Conservation (phyloP, 92 coral and sea anemone species). For the Paramuricea clavata region DNA sequence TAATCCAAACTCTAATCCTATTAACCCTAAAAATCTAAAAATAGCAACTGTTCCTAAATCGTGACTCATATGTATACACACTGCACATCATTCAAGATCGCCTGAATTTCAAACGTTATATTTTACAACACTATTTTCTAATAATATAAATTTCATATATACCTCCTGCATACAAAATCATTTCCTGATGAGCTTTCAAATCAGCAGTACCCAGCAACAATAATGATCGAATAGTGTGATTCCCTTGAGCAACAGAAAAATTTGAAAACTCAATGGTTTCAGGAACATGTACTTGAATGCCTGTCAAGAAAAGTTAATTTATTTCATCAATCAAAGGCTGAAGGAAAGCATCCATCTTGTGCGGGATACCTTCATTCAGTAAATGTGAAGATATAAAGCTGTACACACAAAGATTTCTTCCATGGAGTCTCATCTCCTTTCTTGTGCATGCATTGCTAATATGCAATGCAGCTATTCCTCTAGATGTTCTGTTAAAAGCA, state of each 20-base stretch:
- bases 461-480: constrained; percentile 12
- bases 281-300: background rate
- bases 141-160: background rate
- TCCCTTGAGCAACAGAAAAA: background rate
- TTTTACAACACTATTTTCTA: too few relatives aligned
- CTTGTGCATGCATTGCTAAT: constrained; percentile 4
- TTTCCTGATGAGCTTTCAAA: constrained; percentile 21
- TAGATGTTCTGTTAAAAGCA: background rate
- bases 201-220: constrained; percentile 20
- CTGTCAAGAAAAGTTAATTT: background rate
- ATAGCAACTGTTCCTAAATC: too few relatives aligned
- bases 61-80: too few relatives aligned
- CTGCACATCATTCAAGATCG: too few relatives aligned
- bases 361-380: constrained; percentile 15
- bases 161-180: constrained; percentile 14
- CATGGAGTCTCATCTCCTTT: background rate
- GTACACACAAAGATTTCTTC: background rate
- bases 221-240: background rate
- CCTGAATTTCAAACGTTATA: too few relatives aligned
- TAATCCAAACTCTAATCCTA: too few relatives aligned
- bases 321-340: constrained; percentile 30
- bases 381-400: background rate
- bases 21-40: too few relatives aligned
- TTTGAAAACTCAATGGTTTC: background rate
- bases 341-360: constrained; percentile 26